phyloP scores from a whole-genome alignment of 2,113 vertebrate genomes.

The human region DNA sequence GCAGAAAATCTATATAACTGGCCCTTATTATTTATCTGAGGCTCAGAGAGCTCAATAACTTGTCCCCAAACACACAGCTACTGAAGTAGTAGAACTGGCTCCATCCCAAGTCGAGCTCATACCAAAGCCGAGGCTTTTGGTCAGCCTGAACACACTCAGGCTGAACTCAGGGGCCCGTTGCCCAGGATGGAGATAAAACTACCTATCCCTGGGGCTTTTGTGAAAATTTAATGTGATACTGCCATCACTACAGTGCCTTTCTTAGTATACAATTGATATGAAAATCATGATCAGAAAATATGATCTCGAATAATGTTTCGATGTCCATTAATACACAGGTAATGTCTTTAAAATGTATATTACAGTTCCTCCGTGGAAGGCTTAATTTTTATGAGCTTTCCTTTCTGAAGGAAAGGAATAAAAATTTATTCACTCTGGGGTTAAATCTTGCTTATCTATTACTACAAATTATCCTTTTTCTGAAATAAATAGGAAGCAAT shows the following conservation, averaged over 20 bases:
- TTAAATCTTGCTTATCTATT: slow-evolving; percentile 52
- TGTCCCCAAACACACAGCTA: not conserved
- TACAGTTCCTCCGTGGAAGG: slow-evolving; percentile 52
- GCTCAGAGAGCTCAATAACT: not conserved
- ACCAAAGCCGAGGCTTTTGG: not conserved
- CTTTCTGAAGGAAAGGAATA: slow-evolving; percentile 27
- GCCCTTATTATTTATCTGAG: not conserved
- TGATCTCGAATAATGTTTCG: slow-evolving; percentile 40
- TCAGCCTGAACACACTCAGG: not conserved
- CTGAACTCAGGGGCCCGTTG: not conserved
- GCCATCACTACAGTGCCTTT: not conserved
- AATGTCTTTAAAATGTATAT: slow-evolving; percentile 57
- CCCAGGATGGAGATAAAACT: not conserved
- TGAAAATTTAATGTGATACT: not conserved
- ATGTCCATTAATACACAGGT: slow-evolving; percentile 25
- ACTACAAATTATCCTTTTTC: slow-evolving; percentile 53
- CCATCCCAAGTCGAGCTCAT: not conserved
- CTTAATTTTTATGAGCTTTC: slow-evolving; percentile 68
- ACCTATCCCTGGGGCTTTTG: not conserved
- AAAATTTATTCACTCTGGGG: slow-evolving; percentile 52
- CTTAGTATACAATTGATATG: not conserved
- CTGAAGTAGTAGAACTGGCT: not conserved
- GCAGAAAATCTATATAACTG: not conserved
- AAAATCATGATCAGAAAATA: slow-evolving; percentile 36
- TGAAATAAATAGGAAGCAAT: slow-evolving; percentile 60